phyloP scores from a whole-genome alignment of 2,797 vertebrate species.

The Naso thynnoides region DNA sequence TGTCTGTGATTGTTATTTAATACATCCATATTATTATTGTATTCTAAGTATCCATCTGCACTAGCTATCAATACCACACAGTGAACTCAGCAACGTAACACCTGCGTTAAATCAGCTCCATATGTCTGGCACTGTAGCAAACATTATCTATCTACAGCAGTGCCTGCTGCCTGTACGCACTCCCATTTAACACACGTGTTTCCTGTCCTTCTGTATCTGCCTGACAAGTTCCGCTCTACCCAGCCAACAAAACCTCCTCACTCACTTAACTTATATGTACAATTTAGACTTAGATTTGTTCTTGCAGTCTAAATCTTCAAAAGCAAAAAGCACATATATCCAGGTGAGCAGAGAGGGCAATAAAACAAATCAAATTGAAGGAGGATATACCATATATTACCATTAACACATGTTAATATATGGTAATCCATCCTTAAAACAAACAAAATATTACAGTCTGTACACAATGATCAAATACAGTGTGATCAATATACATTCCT shows the following conservation, averaged over 20 bases:
- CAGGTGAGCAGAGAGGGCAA: conserved; percentile 41
- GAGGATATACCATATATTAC: not conserved
- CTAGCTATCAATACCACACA: conserved; percentile 17
- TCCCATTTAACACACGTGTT: conserved; percentile 31
- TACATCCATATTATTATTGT: conserved; percentile 21
- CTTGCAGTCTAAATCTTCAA: conserved; percentile 52
- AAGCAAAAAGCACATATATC: conserved; percentile 30
- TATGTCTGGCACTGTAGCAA: conserved; percentile 57
- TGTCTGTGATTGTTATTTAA: conserved; percentile 32
- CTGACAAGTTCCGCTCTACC: conserved; percentile 31
- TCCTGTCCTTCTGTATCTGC: conserved; percentile 15
- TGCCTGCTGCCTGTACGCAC: conserved; percentile 54
- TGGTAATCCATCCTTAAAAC: conserved; percentile 61
- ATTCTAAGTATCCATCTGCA: conserved; percentile 36
- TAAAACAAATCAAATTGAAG: conserved; percentile 29
- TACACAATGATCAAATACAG: conserved; percentile 87
- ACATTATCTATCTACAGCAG: conserved; percentile 58
- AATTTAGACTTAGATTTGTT: conserved; percentile 46
- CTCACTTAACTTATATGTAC: conserved; percentile 41
- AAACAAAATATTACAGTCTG: conserved; percentile 73
- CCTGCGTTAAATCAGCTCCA: conserved; percentile 53
- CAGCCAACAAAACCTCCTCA: conserved; percentile 30
- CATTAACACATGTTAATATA: conserved; percentile 56
- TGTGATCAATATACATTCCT: conserved; percentile 85
- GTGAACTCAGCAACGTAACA: conserved; percentile 37